Conservation (phyloP, 1,140 invertebrate genomes). For the Polyergus mexicanus region DNA sequence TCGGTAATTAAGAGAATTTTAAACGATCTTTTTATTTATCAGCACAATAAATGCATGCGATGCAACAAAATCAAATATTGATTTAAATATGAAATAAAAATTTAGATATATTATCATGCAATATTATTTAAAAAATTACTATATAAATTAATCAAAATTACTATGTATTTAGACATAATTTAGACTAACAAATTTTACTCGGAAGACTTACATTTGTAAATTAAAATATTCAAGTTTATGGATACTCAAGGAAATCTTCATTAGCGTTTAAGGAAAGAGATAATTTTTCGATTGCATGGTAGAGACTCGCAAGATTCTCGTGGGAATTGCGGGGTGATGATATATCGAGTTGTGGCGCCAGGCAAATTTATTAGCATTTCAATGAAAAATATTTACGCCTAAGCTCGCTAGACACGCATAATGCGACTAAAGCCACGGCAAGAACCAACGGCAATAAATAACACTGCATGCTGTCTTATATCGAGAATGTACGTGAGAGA, state of each 20-base stretch:
- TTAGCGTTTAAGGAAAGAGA: background rate
- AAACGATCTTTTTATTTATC: background rate
- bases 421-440: constrained; percentile 5
- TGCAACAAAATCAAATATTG: background rate
- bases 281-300: constrained; percentile 7
- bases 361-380: constrained; percentile 71
- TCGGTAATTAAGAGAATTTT: constrained; percentile 36
- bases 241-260: background rate
- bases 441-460: constrained; percentile 62
- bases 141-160: background rate
- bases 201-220: background rate
- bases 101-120: background rate
- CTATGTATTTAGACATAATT: background rate
- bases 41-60: background rate
- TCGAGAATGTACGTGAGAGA: background rate
- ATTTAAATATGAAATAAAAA: background rate
- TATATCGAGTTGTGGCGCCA: constrained; percentile 61
- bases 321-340: constrained; percentile 47
- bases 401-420: constrained; percentile 19
- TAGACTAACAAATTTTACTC: background rate
- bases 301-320: constrained; percentile 5
- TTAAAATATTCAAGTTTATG: background rate
- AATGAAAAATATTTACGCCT: constrained; percentile 55
- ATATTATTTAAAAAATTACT: background rate
- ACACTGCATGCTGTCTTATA: background rate